Evolutionary conservation across 2,797 vertebrate genomes (phyloP).

Genomic region (Leptodactylus fallax): DNA sequence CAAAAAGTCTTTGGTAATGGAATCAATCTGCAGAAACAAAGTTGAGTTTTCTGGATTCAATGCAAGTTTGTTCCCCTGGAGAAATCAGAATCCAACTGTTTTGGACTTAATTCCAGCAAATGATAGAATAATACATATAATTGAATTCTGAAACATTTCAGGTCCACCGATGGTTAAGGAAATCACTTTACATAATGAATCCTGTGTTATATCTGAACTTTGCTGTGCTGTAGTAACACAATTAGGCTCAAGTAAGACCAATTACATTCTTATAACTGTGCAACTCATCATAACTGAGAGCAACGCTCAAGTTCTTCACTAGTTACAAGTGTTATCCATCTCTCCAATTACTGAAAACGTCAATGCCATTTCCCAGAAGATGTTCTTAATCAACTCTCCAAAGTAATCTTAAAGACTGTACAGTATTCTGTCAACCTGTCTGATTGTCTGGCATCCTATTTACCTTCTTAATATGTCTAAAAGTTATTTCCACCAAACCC

Average conservation of each 20-base stretch:
- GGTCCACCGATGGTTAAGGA: slow-evolving; percentile 50
- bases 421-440: neutral
- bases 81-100: slow-evolving; percentile 58
- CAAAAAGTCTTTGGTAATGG: slow-evolving; percentile 18
- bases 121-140: slow-evolving; percentile 59
- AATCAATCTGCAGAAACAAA: slow-evolving; percentile 37
- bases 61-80: slow-evolving; percentile 44
- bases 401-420: neutral
- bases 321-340: slow-evolving; percentile 35
- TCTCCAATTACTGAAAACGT: slow-evolving; percentile 19
- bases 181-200: slow-evolving; percentile 63
- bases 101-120: slow-evolving; percentile 62
- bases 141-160: slow-evolving; percentile 56
- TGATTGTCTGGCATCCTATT: neutral
- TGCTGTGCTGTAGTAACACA: slow-evolving; percentile 35
- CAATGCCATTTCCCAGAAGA: slow-evolving; percentile 20
- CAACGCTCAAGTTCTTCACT: neutral
- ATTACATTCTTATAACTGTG: slow-evolving; percentile 35
- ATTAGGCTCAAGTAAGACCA: slow-evolving; percentile 51
- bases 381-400: slow-evolving; percentile 2
- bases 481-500: neutral
- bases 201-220: slow-evolving; percentile 49
- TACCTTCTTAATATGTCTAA: neutral
- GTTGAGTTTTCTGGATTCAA: slow-evolving; percentile 42
- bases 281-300: slow-evolving; percentile 27